Evolutionary conservation across 2,888 invertebrate species (phyloP).

Genomic region (Ellobium chinense): DNA sequence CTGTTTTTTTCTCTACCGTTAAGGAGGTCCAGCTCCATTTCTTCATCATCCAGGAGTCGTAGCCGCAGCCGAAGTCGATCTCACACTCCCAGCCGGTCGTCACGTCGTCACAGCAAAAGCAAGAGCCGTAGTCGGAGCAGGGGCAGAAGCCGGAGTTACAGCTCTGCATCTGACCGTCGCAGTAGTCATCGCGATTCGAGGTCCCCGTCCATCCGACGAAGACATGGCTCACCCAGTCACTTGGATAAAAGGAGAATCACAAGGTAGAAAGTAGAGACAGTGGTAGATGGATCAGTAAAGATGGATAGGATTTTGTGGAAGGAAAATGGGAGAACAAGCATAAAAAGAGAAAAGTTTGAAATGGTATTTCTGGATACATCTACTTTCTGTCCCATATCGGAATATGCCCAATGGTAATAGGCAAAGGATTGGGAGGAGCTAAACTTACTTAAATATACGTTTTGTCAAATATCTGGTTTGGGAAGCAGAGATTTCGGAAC

Average conservation of each 20-base stretch:
- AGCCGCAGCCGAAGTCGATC: constrained; percentile 51
- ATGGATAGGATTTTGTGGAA: no score
- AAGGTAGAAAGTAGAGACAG: constrained; percentile 83
- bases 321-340: no score
- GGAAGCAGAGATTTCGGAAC: no score
- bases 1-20: no score
- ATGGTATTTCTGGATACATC: no score
- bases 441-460: no score
- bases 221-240: constrained; percentile 96
- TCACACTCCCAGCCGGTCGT: constrained; percentile 23
- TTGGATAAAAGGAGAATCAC: constrained; percentile 95
- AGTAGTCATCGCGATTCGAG: constrained; percentile 67
- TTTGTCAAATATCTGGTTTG: no score
- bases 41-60: constrained; percentile 51
- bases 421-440: no score
- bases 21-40: constrained; percentile 20
- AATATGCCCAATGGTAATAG: no score
- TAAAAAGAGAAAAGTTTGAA: no score
- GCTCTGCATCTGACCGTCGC: constrained; percentile 24
- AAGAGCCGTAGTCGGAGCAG: constrained; percentile 9
- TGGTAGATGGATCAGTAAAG: no score
- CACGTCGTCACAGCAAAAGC: constrained; percentile 14
- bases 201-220: constrained; percentile 89
- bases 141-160: constrained; percentile 40
- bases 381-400: no score